Evolutionary conservation across 2,113 vertebrate genomes (phyloP).

Genomic region (Nothocercus julius): DNA sequence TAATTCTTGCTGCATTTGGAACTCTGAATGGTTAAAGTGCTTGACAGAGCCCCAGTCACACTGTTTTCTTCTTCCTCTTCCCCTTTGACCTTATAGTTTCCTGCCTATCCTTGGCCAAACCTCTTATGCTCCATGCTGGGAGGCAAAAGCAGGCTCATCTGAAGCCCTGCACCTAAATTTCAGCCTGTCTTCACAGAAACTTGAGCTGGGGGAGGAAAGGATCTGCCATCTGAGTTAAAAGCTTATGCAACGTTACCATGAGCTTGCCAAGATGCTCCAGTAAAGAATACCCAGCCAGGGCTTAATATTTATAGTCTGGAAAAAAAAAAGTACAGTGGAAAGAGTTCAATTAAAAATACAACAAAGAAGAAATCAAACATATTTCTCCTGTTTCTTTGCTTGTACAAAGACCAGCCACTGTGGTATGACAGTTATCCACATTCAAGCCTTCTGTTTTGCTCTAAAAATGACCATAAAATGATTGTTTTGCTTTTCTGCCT

Average conservation of each 20-base stretch:
- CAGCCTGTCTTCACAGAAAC: not conserved
- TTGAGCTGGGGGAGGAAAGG: not conserved
- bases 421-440: not conserved
- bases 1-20: not conserved
- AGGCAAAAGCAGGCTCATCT: not conserved
- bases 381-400: not conserved
- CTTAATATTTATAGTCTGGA: conserved; percentile 7
- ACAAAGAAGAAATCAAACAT: not conserved
- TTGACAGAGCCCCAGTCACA: not conserved
- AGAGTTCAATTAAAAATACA: not conserved
- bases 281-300: not conserved
- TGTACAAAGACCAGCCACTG: not conserved
- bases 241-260: not conserved
- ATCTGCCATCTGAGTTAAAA: not conserved
- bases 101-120: not conserved
- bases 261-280: not conserved
- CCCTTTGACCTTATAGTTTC: not conserved
- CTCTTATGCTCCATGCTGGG: not conserved
- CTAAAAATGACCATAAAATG: not conserved
- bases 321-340: not conserved
- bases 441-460: not conserved
- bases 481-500: not conserved
- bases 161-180: not conserved
- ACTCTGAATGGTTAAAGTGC: not conserved
- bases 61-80: not conserved